These are phyloP conservation scores for Drosophila paramelanica DNA, from an alignment of 2,888 invertebrate species.

Conservation along the genomic window DNA sequence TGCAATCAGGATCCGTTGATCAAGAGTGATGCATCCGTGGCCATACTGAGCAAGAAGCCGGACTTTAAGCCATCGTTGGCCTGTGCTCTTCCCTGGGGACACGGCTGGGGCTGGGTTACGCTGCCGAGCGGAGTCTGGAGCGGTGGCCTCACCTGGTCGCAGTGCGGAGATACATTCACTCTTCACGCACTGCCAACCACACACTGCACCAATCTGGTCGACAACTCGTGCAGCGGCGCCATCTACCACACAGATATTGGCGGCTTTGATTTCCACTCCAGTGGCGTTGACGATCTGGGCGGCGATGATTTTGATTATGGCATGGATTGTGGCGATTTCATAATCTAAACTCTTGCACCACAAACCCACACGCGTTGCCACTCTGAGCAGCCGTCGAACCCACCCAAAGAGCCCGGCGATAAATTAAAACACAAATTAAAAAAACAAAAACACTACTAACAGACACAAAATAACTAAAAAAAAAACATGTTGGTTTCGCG, in stretches of 20 bases:
- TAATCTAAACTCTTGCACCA: slow-evolving; percentile 86
- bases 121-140: slow-evolving; percentile 89
- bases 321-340: slow-evolving; percentile 90
- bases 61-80: slow-evolving; percentile 84
- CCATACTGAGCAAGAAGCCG: slow-evolving; percentile 84
- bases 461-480: background rate
- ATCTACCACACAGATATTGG: slow-evolving; percentile 89
- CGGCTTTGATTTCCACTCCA: slow-evolving; percentile 86
- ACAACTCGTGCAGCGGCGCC: slow-evolving; percentile 86
- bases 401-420: slow-evolving; percentile 36
- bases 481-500: slow-evolving; percentile 5
- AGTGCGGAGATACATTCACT: slow-evolving; percentile 89
- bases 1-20: slow-evolving; percentile 83
- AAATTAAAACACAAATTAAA: background rate
- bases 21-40: slow-evolving; percentile 85
- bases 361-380: slow-evolving; percentile 15
- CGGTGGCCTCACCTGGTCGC: slow-evolving; percentile 88
- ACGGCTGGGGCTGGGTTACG: slow-evolving; percentile 91
- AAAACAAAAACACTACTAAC: slow-evolving; percentile 7
- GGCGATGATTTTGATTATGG: slow-evolving; percentile 89
- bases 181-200: slow-evolving; percentile 88
- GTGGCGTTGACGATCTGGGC: slow-evolving; percentile 85
- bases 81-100: slow-evolving; percentile 87
- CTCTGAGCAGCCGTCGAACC: slow-evolving; percentile 30
- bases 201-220: slow-evolving; percentile 88